These are phyloP conservation scores for Chironex yamaguchii DNA, from an alignment of 30 jellyfish, hydroid and myxozoan species.

Conservation along the genomic window DNA sequence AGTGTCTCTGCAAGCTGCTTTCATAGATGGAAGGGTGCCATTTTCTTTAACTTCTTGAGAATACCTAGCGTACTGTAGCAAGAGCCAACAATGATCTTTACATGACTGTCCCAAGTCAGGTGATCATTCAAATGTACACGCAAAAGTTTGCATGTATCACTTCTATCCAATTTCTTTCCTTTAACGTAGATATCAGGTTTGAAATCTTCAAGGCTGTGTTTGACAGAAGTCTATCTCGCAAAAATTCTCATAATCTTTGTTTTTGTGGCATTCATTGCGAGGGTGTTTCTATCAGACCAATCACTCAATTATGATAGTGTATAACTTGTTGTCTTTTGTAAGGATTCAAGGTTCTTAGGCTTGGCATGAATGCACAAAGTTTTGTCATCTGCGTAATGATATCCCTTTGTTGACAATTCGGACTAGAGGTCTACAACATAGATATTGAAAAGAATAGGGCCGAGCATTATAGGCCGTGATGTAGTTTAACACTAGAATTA, in stretches of 20 bases:
- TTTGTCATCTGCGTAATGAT: conserved; percentile 61
- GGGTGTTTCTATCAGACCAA: conserved; percentile 63
- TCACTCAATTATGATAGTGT: conserved; percentile 38
- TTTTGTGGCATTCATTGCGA: conserved; percentile 54
- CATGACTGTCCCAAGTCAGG: conserved; percentile 27
- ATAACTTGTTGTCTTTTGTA: conserved; percentile 26
- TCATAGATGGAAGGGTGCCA: conserved; percentile 49
- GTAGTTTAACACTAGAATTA: too few species aligned
- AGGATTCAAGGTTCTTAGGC: conserved; percentile 32
- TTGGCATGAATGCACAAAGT: conserved; percentile 59
- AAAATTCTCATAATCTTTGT: conserved; percentile 45
- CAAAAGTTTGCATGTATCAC: conserved; percentile 50
- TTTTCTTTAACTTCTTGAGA: conserved; percentile 54
- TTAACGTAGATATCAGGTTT: conserved; percentile 2
- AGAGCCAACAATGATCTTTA: conserved; percentile 47
- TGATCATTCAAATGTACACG: conserved; percentile 40
- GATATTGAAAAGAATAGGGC: too few species aligned
- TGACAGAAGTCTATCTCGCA: conserved; percentile 51
- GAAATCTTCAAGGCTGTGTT: neutral
- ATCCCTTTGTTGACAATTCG: too few species aligned
- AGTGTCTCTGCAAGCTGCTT: conserved; percentile 66
- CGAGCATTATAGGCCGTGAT: too few species aligned
- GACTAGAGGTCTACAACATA: too few species aligned
- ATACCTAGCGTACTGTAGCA: conserved; percentile 59
- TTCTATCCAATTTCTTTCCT: conserved; percentile 24